A percentile compares a stretch with the other conserved stretches of the same genome.
Evolutionary conservation across 2,113 vertebrate species (phyloP).

Genomic region (Tretioscincus oriximinensis): DNA sequence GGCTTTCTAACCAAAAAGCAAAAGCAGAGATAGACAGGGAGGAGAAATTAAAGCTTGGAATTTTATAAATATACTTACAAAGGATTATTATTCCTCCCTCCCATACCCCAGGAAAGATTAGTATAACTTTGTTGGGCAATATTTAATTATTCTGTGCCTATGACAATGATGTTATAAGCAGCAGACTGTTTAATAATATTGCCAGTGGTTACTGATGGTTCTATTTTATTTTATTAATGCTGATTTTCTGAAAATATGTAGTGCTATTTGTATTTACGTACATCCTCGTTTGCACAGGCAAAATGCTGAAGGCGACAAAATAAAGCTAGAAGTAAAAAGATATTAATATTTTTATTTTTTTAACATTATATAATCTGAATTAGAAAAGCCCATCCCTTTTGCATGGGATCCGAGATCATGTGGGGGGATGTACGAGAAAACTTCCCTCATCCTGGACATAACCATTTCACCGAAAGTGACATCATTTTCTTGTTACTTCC

Average conservation of each 20-base stretch:
- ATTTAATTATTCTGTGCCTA: background rate
- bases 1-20: background rate
- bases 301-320: too few relatives aligned
- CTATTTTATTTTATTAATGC: background rate
- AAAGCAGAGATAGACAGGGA: background rate
- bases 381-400: too few relatives aligned
- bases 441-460: too few relatives aligned
- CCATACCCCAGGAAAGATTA: background rate
- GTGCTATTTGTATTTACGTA: background rate
- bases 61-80: background rate
- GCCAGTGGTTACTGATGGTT: background rate
- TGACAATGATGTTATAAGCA: background rate
- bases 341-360: too few relatives aligned
- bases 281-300: background rate
- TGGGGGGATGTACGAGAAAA: too few relatives aligned
- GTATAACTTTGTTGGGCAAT: background rate
- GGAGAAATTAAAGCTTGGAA: background rate
- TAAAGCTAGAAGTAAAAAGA: too few relatives aligned
- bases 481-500: too few relatives aligned
- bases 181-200: background rate
- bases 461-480: too few relatives aligned
- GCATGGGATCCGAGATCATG: too few relatives aligned
- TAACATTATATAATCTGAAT: too few relatives aligned
- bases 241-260: background rate
- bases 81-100: background rate